Base-by-base conservation (phyloP, 2,888 invertebrate species). In the Drosophila melanosoma region DNA sequence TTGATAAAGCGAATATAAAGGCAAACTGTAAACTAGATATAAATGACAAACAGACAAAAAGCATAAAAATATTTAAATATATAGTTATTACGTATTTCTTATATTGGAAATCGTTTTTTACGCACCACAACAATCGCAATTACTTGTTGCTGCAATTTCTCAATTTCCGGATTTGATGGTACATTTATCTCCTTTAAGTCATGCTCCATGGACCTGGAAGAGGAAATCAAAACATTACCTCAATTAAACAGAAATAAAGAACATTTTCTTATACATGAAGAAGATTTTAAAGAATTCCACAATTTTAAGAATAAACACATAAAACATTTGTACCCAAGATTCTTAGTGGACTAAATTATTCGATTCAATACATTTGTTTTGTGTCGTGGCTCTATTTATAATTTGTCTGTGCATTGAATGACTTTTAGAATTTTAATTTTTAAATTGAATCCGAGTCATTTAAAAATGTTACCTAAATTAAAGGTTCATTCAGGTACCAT, bases 111-210 rank as follows among this genome's bases (percentile, higher is more conserved):
- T 74, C 65, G 63, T 54, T 74, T 69, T 54, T 40, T 66, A 91
- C 92, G 91, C 85, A 93, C 93, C 92, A 91, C 92, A 67, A 93
- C 93, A 78, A 93, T 93, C 48, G 91, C 91, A 79, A 92, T 92
- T 2, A 93, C 93, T 90, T 93, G 92, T 52, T 91, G 90, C 69
- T 93, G 93, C 56, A 93, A 64, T 56, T 90, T 91, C 76, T 92
- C 92, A 67, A 93, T 91, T 81, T 93, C 93, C 63, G 91, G 90
- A 90, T 92, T 92, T 11, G 92, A 90, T 36, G 92, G 91, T 32
- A 92, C 91, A 79, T 91, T 92, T 68, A 93, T 93, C 70, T 93
- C 91, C 74, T 92, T 91, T 12, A 93, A 79, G 71, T 93, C 93
- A 53, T 89, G 90, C 76, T 93, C 93, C 93, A 93, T 93, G 60